These are phyloP conservation scores for Tinea trinotella DNA, from an alignment of 2,888 invertebrate species.

Conservation along the genomic window DNA sequence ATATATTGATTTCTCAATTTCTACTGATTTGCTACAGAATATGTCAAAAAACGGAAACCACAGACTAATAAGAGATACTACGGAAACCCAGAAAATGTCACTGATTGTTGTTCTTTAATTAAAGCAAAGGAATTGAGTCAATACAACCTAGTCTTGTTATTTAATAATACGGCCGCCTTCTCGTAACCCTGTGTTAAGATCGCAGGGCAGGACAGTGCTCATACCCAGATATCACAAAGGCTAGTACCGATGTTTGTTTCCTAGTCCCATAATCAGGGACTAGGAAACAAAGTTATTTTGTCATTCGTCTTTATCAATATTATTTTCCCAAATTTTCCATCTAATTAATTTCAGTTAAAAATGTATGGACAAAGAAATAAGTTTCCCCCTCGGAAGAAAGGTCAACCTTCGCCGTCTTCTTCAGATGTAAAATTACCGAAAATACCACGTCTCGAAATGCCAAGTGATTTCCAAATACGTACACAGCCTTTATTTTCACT, in stretches of 20 bases:
- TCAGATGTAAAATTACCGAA: conserved; percentile 69
- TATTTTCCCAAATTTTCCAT: no score
- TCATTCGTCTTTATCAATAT: background rate
- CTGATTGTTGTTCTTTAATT: background rate
- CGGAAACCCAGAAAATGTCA: background rate
- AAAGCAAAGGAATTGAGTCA: background rate
- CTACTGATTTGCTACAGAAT: background rate
- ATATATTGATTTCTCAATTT: background rate
- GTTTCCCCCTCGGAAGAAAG: conserved; percentile 49
- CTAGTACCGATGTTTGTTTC: no score
- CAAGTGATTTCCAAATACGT: conserved; percentile 70
- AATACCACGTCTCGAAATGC: conserved; percentile 66
- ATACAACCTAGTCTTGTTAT: no score
- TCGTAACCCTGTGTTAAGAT: no score
- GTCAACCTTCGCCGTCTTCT: conserved; percentile 44
- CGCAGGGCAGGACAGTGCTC: no score
- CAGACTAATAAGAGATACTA: no score
- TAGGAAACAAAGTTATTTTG: background rate
- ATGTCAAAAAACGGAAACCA: no score
- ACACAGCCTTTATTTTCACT: conserved; percentile 74
- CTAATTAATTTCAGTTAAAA: conserved; percentile 10
- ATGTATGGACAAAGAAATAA: conserved; percentile 17
- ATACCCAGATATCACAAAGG: no score
- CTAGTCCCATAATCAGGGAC: no score
- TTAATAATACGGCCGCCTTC: no score